Conservation (phyloP, 1,140 invertebrate genomes). For the Eurytemora carolleeae region DNA sequence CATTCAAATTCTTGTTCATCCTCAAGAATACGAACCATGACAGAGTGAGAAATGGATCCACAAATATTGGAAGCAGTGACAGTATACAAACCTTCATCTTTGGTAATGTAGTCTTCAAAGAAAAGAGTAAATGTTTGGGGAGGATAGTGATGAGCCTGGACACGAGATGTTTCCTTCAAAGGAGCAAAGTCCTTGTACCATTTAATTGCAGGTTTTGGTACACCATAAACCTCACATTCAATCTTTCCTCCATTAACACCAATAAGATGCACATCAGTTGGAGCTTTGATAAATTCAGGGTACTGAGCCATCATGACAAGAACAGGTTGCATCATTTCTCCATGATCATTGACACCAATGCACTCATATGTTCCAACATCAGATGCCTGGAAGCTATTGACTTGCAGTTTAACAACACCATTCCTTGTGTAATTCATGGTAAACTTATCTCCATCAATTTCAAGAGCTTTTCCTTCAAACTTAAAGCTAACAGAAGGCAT, state of each 20-base stretch:
- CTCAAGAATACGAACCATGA: constrained; percentile 72
- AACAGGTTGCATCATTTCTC: constrained; percentile 56
- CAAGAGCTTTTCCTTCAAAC: constrained; percentile 28
- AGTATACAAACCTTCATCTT: constrained; percentile 83
- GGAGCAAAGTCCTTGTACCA: constrained; percentile 91
- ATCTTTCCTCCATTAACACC: constrained; percentile 47
- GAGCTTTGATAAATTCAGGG: constrained; percentile 54
- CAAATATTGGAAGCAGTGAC: constrained; percentile 77
- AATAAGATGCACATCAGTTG: constrained; percentile 56
- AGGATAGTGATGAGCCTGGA: constrained; percentile 38
- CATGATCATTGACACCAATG: constrained; percentile 74
- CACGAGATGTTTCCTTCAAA: constrained; percentile 48
- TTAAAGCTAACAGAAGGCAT: constrained; percentile 27
- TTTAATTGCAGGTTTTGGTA: constrained; percentile 81
- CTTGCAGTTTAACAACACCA: constrained; percentile 52
- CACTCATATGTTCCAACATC: constrained; percentile 88
- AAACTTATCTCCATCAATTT: constrained; percentile 49
- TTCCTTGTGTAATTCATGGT: constrained; percentile 68
- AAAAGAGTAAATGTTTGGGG: constrained; percentile 29
- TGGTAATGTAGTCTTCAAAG: constrained; percentile 61
- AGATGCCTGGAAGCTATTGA: constrained; percentile 36
- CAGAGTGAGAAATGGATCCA: constrained; percentile 61
- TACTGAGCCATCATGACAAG: constrained; percentile 69
- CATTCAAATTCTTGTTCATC: constrained; percentile 37
- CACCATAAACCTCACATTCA: constrained; percentile 63